Evolutionary conservation across 2,113 vertebrate species (phyloP).

Genomic region (Heterotilapia buettikoferi): DNA sequence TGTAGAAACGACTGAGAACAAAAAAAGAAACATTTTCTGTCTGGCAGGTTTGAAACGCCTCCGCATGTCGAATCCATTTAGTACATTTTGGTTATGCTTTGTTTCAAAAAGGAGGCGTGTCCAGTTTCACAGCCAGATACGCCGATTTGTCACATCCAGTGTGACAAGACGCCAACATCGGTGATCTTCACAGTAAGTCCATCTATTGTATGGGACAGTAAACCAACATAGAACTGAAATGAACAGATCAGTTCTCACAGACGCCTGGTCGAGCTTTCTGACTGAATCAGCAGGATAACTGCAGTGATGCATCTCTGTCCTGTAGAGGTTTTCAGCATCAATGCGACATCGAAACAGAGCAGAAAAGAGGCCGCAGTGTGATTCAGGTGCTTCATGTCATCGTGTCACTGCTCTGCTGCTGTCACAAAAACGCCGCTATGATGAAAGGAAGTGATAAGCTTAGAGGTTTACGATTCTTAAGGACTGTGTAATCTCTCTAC

Average conservation of each 20-base stretch:
- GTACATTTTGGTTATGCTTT: fast-evolving
- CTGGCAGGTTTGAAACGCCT: not conserved
- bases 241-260: not conserved
- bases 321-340: fast-evolving
- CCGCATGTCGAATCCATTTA: not conserved
- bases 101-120: not conserved
- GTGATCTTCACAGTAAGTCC: fast-evolving
- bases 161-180: not conserved
- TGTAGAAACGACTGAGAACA: not conserved
- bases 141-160: not conserved
- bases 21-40: fast-evolving
- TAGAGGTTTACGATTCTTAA: not conserved
- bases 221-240: not conserved
- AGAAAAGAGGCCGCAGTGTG: fast-evolving
- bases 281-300: not conserved
- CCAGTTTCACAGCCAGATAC: not conserved
- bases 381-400: not conserved
- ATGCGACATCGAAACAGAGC: not conserved
- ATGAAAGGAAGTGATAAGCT: not conserved
- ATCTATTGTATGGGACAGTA: fast-evolving
- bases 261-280: fast-evolving
- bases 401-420: fast-evolving
- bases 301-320: not conserved
- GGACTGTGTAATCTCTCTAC: not conserved
- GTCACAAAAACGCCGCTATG: not conserved